Evolutionary conservation across 2,888 invertebrate species (phyloP).

Genomic region (Chrysomela aeneicollis): DNA sequence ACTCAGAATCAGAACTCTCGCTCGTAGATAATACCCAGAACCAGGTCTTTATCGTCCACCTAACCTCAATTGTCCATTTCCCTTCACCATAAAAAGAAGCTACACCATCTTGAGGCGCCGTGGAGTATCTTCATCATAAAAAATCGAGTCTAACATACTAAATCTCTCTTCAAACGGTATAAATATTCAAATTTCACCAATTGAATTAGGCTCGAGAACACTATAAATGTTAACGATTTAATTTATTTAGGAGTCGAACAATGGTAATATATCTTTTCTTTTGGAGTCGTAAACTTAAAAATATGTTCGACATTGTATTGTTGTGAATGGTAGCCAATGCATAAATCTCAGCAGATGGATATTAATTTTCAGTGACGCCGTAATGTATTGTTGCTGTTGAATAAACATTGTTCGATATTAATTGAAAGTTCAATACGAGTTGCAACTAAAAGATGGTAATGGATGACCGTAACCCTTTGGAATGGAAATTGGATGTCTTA

Average conservation of each 20-base stretch:
- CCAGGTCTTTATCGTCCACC: too few species aligned
- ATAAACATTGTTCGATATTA: slow-evolving; percentile 21
- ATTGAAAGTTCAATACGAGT: slow-evolving; percentile 11
- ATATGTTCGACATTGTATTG: slow-evolving; percentile 42
- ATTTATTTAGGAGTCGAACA: slow-evolving; percentile 42
- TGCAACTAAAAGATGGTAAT: too few species aligned
- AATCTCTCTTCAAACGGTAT: slow-evolving; percentile 48
- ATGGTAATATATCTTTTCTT: slow-evolving; percentile 39
- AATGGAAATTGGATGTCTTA: too few species aligned
- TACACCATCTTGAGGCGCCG: slow-evolving; percentile 30
- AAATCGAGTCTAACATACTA: slow-evolving; percentile 41
- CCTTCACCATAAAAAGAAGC: slow-evolving; percentile 28
- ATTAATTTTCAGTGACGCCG: slow-evolving; percentile 32
- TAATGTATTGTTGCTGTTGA: slow-evolving; percentile 17
- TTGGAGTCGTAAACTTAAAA: slow-evolving; percentile 39
- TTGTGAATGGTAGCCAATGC: slow-evolving; percentile 38
- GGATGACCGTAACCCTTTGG: too few species aligned
- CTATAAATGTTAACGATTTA: slow-evolving; percentile 45
- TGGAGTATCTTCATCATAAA: slow-evolving; percentile 53
- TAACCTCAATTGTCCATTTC: slow-evolving; percentile 20
- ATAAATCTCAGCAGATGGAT: slow-evolving; percentile 38
- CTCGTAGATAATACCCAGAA: slow-evolving; percentile 19
- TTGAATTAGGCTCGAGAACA: slow-evolving; percentile 43
- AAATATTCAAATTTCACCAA: slow-evolving; percentile 50
- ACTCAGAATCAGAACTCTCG: too few species aligned